Evolutionary conservation across 1,140 invertebrate genomes (phyloP).

Genomic region (Leptonema lineaticorne): DNA sequence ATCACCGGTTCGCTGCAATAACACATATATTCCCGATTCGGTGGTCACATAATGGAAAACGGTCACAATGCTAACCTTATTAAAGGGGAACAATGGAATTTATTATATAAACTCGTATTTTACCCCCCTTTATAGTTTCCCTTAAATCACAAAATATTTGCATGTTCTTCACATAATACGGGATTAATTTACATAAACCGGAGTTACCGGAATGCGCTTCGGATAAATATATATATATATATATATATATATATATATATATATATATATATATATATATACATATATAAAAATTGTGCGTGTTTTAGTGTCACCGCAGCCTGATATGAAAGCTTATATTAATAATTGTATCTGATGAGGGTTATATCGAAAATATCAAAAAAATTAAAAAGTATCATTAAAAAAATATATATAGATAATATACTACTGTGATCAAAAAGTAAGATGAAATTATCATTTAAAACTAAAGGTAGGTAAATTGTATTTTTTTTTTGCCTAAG

Average conservation of each 20-base stretch:
- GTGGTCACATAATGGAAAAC: neutral
- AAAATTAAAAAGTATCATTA: too few species aligned
- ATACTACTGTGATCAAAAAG: too few species aligned
- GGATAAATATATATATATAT: constrained; percentile 3
- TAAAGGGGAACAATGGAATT: constrained; percentile 21
- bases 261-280: neutral
- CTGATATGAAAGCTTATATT: too few species aligned
- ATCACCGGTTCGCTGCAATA: neutral
- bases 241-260: neutral
- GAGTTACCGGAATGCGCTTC: constrained; percentile 28
- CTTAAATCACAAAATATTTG: constrained; percentile 32
- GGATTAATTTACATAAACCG: constrained; percentile 28
- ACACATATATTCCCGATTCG: constrained; percentile 9
- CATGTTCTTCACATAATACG: constrained; percentile 28
- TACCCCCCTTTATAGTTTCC: constrained; percentile 27
- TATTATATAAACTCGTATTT: constrained; percentile 19
- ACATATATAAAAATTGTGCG: neutral
- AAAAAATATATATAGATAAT: too few species aligned
- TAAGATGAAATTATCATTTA: too few species aligned
- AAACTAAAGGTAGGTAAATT: too few species aligned
- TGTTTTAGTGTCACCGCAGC: too few species aligned
- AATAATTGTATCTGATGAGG: too few species aligned
- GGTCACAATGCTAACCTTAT: constrained; percentile 20
- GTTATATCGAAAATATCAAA: too few species aligned
- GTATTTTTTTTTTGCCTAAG: too few species aligned